phyloP scores from a whole-genome alignment of 2,113 vertebrate genomes.

The Lophura nycthemera region DNA sequence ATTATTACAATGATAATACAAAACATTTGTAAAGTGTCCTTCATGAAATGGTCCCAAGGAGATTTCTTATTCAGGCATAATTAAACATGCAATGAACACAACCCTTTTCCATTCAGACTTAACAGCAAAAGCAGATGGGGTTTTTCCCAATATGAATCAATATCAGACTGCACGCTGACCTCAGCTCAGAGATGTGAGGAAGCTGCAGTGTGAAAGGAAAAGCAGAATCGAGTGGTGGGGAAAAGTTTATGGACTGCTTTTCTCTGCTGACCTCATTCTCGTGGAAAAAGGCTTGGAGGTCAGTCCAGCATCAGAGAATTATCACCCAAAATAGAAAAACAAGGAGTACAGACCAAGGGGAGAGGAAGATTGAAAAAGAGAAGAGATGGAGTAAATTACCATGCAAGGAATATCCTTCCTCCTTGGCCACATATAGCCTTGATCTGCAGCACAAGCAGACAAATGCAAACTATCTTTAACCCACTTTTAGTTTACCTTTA shows the following conservation, averaged over 20 bases:
- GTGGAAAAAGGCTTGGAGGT: not conserved
- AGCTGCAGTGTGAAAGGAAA: not conserved
- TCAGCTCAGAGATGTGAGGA: not conserved
- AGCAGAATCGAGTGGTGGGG: rapidly evolving
- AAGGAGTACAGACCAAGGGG: not conserved
- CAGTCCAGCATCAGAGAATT: not conserved
- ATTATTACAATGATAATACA: not conserved
- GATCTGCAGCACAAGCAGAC: not conserved
- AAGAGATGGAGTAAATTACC: not conserved
- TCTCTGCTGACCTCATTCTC: not conserved
- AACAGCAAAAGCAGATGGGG: constrained; percentile 1
- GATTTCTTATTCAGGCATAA: constrained; percentile 13
- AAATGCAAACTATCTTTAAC: not conserved
- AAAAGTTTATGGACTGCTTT: not conserved
- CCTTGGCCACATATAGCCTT: not conserved
- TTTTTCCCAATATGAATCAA: not conserved
- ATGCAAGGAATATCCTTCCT: not conserved
- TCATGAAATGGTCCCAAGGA: not conserved
- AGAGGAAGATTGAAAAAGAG: not conserved
- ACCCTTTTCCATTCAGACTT: not conserved
- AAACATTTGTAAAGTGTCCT: constrained; percentile 45
- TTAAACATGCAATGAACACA: constrained; percentile 1
- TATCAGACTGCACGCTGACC: not conserved
- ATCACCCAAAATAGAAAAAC: not conserved
- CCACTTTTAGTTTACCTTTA: not conserved